Evolutionary conservation across 1,140 invertebrate genomes (phyloP), one percentile per base, ranked within the genome.

Genomic region (Bicyclus anynana): DNA sequence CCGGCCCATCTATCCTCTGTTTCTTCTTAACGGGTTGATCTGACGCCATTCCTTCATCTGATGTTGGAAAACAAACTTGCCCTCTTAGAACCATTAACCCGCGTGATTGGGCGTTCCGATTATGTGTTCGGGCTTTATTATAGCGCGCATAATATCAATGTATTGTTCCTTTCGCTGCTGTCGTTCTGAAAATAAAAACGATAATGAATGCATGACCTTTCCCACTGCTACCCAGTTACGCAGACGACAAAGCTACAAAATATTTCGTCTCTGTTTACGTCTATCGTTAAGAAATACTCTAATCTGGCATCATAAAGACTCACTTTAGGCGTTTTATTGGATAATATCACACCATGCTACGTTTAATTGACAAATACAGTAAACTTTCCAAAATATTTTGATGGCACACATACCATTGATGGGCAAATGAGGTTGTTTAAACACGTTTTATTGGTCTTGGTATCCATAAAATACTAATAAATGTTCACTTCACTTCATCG

Each of bases 11-110:
- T 42, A 93, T 91, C 63, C 93, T 90, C 62, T 92, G 91, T 71
- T 94, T 94, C 80, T 95, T 95, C 84, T 94, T 94, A 33, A 93
- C 92, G 59, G 94, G 93, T 85, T 94, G 93, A 80, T 93, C 93
- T 63, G 90, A 92, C 79, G 90, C 89, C 90, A 91, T 92, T 66
- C 73, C 80, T 83, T 79, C 82, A 85, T 86, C 76, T 72, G 75
- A 65, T 59, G 69, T 77, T 67, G 76, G 69, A 72, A 73, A 81
- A 80, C 72, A 77, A 76, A 83, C 66, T 57, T 72, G 63, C 61
- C 61, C 58, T 50, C 68, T 69, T 74, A 74, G 69, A 71, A 74
- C 72, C 69, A 74, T 74, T 59, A 68, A 73, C 65, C 50, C 62
- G 60, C 59, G 51, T 53, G 53, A 56, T 27, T 48, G 9, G 42